phyloP scores from a whole-genome alignment of 2,797 vertebrate species.

The Gadopsis marmoratus region DNA sequence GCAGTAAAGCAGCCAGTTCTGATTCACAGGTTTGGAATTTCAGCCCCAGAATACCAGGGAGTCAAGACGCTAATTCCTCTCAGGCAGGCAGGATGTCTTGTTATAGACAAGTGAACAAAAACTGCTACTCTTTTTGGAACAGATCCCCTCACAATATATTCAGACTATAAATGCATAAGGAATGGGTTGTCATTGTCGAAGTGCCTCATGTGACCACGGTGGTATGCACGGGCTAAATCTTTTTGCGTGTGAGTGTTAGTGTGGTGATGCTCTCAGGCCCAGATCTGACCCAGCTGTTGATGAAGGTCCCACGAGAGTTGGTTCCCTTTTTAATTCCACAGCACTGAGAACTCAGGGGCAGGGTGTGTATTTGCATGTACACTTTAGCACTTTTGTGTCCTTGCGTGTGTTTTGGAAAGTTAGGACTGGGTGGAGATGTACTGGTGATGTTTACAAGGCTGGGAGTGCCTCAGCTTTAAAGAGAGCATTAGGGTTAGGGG shows the following conservation, averaged over 20 bases:
- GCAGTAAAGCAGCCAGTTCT: constrained; percentile 63
- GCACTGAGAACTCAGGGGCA: constrained; percentile 48
- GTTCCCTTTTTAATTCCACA: constrained; percentile 59
- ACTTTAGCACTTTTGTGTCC: constrained; percentile 15
- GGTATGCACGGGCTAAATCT: constrained; percentile 52
- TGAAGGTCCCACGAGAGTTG: constrained; percentile 61
- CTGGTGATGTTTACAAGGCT: constrained; percentile 63
- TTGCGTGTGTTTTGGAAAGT: constrained; percentile 53
- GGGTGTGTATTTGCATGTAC: constrained; percentile 39
- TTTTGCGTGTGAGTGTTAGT: constrained; percentile 39
- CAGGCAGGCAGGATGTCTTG: constrained; percentile 60
- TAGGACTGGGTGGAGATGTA: constrained; percentile 63
- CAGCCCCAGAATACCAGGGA: constrained; percentile 62
- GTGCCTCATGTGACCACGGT: constrained; percentile 36
- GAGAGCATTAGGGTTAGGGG: constrained; percentile 17
- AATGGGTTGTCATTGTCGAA: constrained; percentile 39
- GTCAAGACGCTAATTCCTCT: constrained; percentile 69
- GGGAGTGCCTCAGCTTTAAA: constrained; percentile 64
- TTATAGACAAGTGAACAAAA: constrained; percentile 64
- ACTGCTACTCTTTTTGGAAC: constrained; percentile 50
- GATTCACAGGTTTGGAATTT: constrained; percentile 81
- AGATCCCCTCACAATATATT: constrained; percentile 21
- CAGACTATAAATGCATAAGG: constrained; percentile 34
- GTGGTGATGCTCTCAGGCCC: constrained; percentile 44
- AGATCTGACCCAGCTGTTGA: constrained; percentile 78